Evolutionary conservation across 2,888 invertebrate genomes (phyloP), one percentile per base, ranked within the genome.

Genomic region (Eulithis prunata): DNA sequence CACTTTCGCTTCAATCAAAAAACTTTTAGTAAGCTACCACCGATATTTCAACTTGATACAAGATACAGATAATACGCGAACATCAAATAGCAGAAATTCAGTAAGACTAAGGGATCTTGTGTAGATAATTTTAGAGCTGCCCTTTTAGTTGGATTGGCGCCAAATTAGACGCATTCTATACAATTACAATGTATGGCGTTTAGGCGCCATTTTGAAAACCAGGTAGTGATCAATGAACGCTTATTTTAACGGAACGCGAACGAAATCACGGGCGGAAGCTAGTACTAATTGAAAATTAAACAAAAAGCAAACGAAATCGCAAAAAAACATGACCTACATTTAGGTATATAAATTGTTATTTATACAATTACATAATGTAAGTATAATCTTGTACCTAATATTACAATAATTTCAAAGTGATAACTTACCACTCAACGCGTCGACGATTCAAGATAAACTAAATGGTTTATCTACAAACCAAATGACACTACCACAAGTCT

Each of bases 401-500:
- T 21, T 10, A 49, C 13, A 62, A 5, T 32, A 5, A 14, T 63
- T 56, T 32, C 5, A 56, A 36, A 67, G 57, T 45, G 60, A 67
- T 65, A 66, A 71, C 71, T 69, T 52, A 69, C 72, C 51, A 51
- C 59, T 63, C 10, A 51, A 43, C 46, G 6, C 65, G 64, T 59
- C 57, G 55, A 62, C 64, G 57, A 45, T 53, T 62, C 8, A 8
- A 63, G 73, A 73, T 73, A 73, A 70, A 71, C 69, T 70, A 67
- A 67, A 49, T 10, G 51, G 52, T 45, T 73, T 71, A 71, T 71
- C 71, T 57, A 36, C 11, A 21, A 21, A 21, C 21, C 4, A 28
- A 49, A 56, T 55, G 57, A n/a, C 28, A 7, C 21, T 60, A 63
- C 60, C 13, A 58, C 45, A 38, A 47, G 38, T 21, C 5, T 53